A percentile compares a stretch with the other conserved stretches of the same genome.
phyloP scores from a whole-genome alignment of 2,113 vertebrate species.

The Myrmophylax atrothorax region DNA sequence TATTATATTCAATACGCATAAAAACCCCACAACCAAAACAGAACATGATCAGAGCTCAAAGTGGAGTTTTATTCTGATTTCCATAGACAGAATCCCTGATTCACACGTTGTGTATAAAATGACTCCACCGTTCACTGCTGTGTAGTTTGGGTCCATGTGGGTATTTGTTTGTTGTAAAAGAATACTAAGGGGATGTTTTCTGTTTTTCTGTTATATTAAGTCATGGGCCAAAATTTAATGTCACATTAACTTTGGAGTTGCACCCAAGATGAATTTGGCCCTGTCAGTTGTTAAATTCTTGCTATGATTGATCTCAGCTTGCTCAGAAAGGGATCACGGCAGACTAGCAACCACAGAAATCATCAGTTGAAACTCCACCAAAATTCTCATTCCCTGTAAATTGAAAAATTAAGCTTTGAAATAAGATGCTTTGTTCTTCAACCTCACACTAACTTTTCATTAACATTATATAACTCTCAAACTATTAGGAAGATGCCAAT shows the following conservation, averaged over 20 bases:
- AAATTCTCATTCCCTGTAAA: constrained; percentile 33
- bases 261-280: constrained; percentile 27
- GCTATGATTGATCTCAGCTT: constrained; percentile 42
- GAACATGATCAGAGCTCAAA: not conserved
- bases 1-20: not conserved
- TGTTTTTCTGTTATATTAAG: constrained; percentile 1
- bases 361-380: constrained; percentile 23
- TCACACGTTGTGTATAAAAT: not conserved
- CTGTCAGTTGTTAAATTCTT: constrained; percentile 34
- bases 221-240: not conserved
- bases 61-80: not conserved
- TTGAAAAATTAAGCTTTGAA: constrained; percentile 54
- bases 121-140: not conserved
- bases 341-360: constrained; percentile 47
- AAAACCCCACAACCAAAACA: not conserved
- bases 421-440: constrained; percentile 40
- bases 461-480: constrained; percentile 1
- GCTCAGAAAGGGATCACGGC: not conserved
- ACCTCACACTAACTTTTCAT: constrained; percentile 25
- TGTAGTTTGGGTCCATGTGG: not conserved
- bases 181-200: not conserved
- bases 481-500: not conserved
- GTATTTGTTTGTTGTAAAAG: constrained; percentile 1
- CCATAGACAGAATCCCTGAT: not conserved
- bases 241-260: constrained; percentile 23